Evolutionary conservation across 2,113 vertebrate genomes (phyloP), one percentile per base, ranked within the genome.

Genomic region (Willisornis vidua): DNA sequence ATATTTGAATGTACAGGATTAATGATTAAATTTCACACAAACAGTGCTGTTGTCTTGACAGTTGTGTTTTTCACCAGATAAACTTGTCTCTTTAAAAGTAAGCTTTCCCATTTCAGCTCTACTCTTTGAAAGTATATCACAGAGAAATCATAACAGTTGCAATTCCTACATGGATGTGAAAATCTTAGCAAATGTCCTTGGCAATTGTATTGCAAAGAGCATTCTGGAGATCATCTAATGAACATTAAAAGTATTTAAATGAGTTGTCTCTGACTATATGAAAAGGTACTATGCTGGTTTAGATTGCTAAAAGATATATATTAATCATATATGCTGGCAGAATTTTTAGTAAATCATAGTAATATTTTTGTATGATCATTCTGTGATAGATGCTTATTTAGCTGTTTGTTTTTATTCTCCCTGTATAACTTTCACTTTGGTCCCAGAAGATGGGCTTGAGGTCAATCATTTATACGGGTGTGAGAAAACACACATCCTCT

Each of bases 401-500:
- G 8, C 8, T 72, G 6, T 18, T 19, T 26, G 58, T 11, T 51
- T 87, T 85, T 75, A 37, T 51, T 91, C 2, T 63, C 5, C 82
- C 51, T 48, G 7, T 0, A 9, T 29, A 75, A 71, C 7, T 81
- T 89, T 31, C 12, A 25, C 20, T 63, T 55, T 78, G 6, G 15
- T 49, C 43, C 19, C n/a, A 62, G 46, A 83, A 45, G 14, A 18
- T n/a, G 16, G 9, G 14, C 8, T 51, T 58, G 12, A 0, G 1
- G 70, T 16, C 26, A 52, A 5, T 45, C 7, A 57, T 61, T 88
- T 22, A 25, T 26, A 43, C 0, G 8, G 4, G 4, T 20, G 2
- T 39, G 12, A 55, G 33, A 91, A 91, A 90, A 59, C 4, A 3
- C 14, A 41, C 3, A 3, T 43, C 43, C 13, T 65, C 74, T 71